Evolutionary conservation across 1,140 invertebrate genomes (phyloP).

Genomic region (Macrotrachela quadricornifera): DNA sequence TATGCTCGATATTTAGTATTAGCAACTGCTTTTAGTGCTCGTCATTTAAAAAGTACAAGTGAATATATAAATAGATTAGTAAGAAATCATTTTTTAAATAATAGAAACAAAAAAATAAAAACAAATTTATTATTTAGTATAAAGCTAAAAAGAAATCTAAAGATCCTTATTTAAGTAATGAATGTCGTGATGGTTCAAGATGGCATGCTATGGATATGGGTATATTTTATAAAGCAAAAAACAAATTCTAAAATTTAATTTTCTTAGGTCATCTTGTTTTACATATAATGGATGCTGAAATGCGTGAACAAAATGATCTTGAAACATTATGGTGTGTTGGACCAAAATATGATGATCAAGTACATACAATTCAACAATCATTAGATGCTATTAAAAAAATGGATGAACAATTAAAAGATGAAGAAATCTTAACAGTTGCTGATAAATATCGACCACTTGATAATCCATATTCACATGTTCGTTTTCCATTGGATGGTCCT

Average conservation of each 20-base stretch:
- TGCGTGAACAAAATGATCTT: slow-evolving; percentile 53
- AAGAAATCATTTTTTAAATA: neutral
- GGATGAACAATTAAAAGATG: no score
- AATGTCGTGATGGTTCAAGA: slow-evolving; percentile 48
- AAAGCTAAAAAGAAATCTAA: slow-evolving; percentile 29
- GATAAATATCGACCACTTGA: no score
- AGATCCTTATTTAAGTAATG: slow-evolving; percentile 49
- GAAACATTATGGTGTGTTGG: slow-evolving; percentile 74
- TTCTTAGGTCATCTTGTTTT: slow-evolving; percentile 51
- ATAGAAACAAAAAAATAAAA: neutral
- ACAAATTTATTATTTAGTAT: slow-evolving; percentile 15
- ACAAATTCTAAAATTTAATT: slow-evolving; percentile 4
- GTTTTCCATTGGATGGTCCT: no score
- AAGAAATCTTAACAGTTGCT: no score
- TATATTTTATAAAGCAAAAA: slow-evolving; percentile 18
- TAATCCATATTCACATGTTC: no score
- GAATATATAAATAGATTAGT: slow-evolving; percentile 16
- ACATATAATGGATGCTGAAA: slow-evolving; percentile 55
- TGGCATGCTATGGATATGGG: slow-evolving; percentile 78
- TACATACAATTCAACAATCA: no score
- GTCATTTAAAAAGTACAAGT: slow-evolving; percentile 53
- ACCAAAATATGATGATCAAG: slow-evolving; percentile 45
- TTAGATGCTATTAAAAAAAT: no score
- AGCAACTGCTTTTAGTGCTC: slow-evolving; percentile 45
- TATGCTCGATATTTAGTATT: slow-evolving; percentile 65